These are phyloP conservation scores for Galago senegalensis DNA, from an alignment of 2,797 vertebrate genomes.

Conservation along the genomic window DNA sequence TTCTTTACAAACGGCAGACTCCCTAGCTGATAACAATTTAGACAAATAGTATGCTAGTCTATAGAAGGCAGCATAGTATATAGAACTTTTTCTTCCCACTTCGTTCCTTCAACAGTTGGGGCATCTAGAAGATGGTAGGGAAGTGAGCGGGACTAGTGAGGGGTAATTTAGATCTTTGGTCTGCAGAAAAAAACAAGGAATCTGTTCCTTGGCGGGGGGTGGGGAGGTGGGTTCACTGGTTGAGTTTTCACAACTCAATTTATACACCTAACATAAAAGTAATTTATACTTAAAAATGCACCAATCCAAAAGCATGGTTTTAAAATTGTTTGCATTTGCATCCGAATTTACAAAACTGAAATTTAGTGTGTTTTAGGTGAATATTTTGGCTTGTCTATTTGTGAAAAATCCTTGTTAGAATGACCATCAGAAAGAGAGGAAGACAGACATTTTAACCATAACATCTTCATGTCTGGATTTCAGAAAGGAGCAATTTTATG, in stretches of 20 bases:
- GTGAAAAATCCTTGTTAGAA: conserved; percentile 3
- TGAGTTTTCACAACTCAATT: background rate
- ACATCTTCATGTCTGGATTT: background rate
- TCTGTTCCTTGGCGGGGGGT: background rate
- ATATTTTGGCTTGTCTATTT: background rate
- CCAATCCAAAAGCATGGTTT: background rate
- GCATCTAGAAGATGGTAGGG: background rate
- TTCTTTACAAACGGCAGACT: conserved; percentile 11
- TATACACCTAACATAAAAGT: background rate
- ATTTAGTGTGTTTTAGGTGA: background rate
- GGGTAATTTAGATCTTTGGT: background rate
- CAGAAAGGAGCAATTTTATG: background rate
- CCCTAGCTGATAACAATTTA: background rate
- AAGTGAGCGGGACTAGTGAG: background rate
- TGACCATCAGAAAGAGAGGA: conserved; percentile 51
- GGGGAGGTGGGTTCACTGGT: background rate
- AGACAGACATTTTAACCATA: conserved; percentile 14
- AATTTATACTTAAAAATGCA: background rate
- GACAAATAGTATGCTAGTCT: background rate
- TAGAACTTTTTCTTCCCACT: background rate
- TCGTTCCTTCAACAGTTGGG: background rate
- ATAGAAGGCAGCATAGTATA: background rate
- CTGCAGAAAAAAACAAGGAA: background rate
- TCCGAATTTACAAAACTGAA: conserved; percentile 35
- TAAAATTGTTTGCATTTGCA: background rate